These are phyloP conservation scores for Penaeus japonicus DNA, from an alignment of 1,140 invertebrate genomes.

Conservation along the genomic window DNA sequence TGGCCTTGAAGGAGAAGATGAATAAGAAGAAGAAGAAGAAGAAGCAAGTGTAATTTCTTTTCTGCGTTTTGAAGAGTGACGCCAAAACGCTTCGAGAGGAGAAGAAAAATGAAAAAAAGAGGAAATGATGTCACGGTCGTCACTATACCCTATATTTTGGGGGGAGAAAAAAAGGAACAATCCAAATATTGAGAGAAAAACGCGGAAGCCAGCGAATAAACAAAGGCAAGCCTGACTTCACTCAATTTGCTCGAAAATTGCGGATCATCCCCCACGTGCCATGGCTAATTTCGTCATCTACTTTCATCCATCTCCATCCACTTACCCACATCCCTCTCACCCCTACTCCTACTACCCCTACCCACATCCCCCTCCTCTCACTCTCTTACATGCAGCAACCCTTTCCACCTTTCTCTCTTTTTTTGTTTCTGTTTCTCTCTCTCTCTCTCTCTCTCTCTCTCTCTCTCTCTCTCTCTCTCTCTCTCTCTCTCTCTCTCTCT, in stretches of 20 bases:
- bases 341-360: not conserved
- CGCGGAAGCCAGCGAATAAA: not conserved
- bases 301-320: not conserved
- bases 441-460: not conserved
- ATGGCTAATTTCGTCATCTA: not conserved
- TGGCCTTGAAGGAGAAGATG: too few relatives aligned
- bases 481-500: constrained; percentile 13
- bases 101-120: too few relatives aligned
- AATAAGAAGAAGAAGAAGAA: too few relatives aligned
- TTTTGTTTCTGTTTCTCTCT: not conserved
- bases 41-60: too few relatives aligned
- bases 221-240: not conserved
- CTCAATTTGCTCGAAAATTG: constrained; percentile 31
- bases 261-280: not conserved
- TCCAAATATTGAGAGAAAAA: constrained; percentile 2
- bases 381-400: not conserved
- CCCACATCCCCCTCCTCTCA: not conserved
- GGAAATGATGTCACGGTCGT: not conserved
- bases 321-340: not conserved
- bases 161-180: not conserved
- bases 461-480: constrained; percentile 13
- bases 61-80: too few relatives aligned
- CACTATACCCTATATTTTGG: not conserved
- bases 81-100: too few relatives aligned
- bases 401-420: not conserved